phyloP scores from a whole-genome alignment of 1,140 invertebrate species.

The Tetranychus urticae region DNA sequence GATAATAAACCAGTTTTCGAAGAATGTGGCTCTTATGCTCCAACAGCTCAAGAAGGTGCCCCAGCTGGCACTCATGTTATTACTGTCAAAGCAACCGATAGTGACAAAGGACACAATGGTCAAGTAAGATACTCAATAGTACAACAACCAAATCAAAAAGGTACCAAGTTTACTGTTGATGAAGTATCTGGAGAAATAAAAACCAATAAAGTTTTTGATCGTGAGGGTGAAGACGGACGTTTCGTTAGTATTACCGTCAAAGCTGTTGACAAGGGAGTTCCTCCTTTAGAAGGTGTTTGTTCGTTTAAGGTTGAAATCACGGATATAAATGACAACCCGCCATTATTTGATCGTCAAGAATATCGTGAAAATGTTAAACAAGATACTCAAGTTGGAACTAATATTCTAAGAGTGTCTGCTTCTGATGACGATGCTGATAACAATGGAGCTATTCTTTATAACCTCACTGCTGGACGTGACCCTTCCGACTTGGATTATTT shows the following conservation, averaged over 20 bases:
- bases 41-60: slow-evolving; percentile 64
- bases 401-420: slow-evolving; percentile 73
- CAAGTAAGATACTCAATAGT: slow-evolving; percentile 87
- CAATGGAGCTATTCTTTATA: slow-evolving; percentile 42
- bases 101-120: slow-evolving; percentile 65
- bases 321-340: slow-evolving; percentile 63
- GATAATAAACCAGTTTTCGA: slow-evolving; percentile 85
- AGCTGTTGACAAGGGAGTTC: slow-evolving; percentile 86
- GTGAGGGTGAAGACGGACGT: slow-evolving; percentile 82
- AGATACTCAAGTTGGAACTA: slow-evolving; percentile 80
- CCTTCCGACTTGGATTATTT: slow-evolving; percentile 72
- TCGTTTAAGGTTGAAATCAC: slow-evolving; percentile 89
- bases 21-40: slow-evolving; percentile 67
- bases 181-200: slow-evolving; percentile 79
- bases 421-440: slow-evolving; percentile 88
- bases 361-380: slow-evolving; percentile 90
- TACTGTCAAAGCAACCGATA: slow-evolving; percentile 54
- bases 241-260: slow-evolving; percentile 86
- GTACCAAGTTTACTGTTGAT: slow-evolving; percentile 78
- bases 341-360: slow-evolving; percentile 81
- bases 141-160: slow-evolving; percentile 84
- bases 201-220: slow-evolving; percentile 83
- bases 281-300: slow-evolving; percentile 74
- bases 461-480: slow-evolving; percentile 57
- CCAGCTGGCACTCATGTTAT: slow-evolving; percentile 64